Base-by-base conservation (phyloP, 1,140 invertebrate genomes). In the Wasmannia auropunctata region DNA sequence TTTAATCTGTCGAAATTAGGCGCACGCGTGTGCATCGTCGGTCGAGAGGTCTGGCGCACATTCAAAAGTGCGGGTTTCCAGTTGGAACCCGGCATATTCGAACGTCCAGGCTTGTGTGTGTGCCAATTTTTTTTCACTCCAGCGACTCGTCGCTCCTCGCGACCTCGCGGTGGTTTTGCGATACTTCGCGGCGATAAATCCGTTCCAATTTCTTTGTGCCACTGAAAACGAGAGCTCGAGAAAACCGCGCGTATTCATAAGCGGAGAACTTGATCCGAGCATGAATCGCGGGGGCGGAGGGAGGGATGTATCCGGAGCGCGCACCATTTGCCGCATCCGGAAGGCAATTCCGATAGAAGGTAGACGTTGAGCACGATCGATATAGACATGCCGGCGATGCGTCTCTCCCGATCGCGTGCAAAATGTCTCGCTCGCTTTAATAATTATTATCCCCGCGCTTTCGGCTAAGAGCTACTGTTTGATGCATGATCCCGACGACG, bases 1-100 rank as follows among this genome's bases (percentile, higher is more conserved):
- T 74, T 31, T 16, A 40, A 46, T 60, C 67, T 72, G 25, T 60
- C 54, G 37, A 58, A 58, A 81, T 80, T 69, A 72, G 25, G n/a
- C 4, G 25, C 31, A 19, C 28, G 34, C 63, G 19, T n/a, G 37
- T 46, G 34, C 49, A 72, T 34, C 37, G 43, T 34, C 37, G 43
- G 28, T 51, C 60, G 60, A 67, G 11, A 72, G 34, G n/a, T 25
- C 46, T 83, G 79, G 79, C 79, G 51, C 25, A 19, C 28, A 46
- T 58, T 83, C 79, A 83, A 69, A 40, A 58, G 25, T n/a, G n/a
- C 37, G 25, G 25, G 51, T 72, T n/a, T 83, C 63, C 79, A 56
- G 51, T 34, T 70, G 34, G 49, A n/a, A 69, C 34, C n/a, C 43
- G 79, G 49, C 62, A 65, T n/a, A n/a, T 22, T 56, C 10, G 49